A percentile compares a stretch with the other conserved stretches of the same genome.
phyloP scores from a whole-genome alignment of 2,888 invertebrate genomes.

The Nephrotoma appendiculata region DNA sequence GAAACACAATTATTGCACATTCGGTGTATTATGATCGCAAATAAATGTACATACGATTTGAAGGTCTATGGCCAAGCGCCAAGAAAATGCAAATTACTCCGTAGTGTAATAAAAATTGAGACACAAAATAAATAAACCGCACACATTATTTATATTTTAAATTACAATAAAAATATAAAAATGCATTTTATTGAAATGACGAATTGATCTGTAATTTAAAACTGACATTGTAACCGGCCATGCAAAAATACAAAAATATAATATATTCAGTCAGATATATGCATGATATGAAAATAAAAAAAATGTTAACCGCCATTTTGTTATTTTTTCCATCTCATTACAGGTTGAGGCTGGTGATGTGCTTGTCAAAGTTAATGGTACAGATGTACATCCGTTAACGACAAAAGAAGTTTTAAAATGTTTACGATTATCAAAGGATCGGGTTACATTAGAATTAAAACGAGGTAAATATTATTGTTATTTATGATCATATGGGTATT shows the following conservation, averaged over 20 bases:
- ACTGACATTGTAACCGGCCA: background rate
- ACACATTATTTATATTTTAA: background rate
- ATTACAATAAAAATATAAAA: background rate
- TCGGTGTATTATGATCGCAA: background rate
- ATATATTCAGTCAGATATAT: background rate
- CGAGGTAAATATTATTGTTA: conserved; percentile 50
- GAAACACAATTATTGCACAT: background rate
- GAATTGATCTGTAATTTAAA: background rate
- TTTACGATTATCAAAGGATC: conserved; percentile 78
- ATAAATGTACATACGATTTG: background rate
- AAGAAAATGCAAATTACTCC: background rate
- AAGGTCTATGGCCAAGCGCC: background rate
- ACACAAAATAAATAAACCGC: background rate
- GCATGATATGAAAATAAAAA: background rate
- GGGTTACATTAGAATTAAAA: conserved; percentile 79
- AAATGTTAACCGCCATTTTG: background rate
- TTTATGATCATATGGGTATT: background rate
- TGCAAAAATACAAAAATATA: background rate
- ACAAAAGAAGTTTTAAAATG: conserved; percentile 93
- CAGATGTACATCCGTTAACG: conserved; percentile 81
- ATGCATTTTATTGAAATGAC: background rate
- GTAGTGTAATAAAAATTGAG: background rate
- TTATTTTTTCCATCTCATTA: conserved; percentile 28
- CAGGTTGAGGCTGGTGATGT: conserved; percentile 92
- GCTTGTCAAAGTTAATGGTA: conserved; percentile 85